Evolutionary conservation across 2,888 invertebrate genomes (phyloP).

Genomic region (Athetis lepigone): DNA sequence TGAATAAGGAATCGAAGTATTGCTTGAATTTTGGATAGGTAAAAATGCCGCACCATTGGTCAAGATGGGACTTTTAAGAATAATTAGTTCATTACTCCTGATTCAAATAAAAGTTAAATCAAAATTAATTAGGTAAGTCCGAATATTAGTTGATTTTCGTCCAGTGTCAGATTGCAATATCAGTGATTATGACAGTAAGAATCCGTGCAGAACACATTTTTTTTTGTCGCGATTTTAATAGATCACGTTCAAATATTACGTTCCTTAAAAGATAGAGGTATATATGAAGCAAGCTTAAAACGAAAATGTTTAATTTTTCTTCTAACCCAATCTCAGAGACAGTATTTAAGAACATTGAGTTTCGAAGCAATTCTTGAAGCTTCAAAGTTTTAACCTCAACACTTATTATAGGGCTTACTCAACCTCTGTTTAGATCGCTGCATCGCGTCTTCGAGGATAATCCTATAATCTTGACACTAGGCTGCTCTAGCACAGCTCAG

Average conservation of each 20-base stretch:
- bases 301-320: neutral
- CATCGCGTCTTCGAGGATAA: constrained; percentile 28
- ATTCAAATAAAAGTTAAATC: no score
- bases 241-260: no score
- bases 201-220: no score
- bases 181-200: no score
- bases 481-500: constrained; percentile 1
- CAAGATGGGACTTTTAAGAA: no score
- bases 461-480: constrained; percentile 24
- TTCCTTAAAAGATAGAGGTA: no score
- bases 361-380: neutral
- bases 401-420: constrained; percentile 35
- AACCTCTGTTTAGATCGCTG: constrained; percentile 8
- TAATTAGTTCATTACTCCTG: no score
- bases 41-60: neutral
- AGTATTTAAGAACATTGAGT: neutral
- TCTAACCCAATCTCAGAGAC: neutral
- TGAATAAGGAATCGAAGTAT: neutral
- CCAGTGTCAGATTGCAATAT: no score
- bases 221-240: no score
- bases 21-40: neutral
- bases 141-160: no score
- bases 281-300: no score
- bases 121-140: no score
- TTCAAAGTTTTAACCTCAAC: constrained; percentile 26